These are phyloP conservation scores for Bombus affinis DNA, from an alignment of 1,140 invertebrate species.

Conservation along the genomic window DNA sequence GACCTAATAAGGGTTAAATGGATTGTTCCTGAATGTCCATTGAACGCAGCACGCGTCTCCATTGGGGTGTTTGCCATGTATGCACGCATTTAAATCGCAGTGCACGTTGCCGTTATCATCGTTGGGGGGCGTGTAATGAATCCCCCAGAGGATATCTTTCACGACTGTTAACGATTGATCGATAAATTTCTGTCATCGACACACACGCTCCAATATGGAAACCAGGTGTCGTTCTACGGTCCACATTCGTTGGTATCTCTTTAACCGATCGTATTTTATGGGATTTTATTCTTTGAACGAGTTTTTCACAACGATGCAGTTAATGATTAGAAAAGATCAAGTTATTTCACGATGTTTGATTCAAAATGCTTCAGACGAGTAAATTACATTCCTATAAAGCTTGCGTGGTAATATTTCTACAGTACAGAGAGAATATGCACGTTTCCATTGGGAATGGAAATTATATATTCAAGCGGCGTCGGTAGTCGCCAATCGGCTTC, in stretches of 20 bases:
- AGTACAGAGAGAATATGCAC: not conserved
- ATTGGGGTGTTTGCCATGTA: slow-evolving; percentile 48
- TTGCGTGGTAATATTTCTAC: not conserved
- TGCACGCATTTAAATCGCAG: slow-evolving; percentile 53
- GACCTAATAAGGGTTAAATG: slow-evolving; percentile 67
- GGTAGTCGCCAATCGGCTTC: slow-evolving; percentile 13
- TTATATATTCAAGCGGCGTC: slow-evolving; percentile 27
- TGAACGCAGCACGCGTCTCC: slow-evolving; percentile 50
- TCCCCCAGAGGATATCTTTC: not conserved
- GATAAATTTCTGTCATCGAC: slow-evolving; percentile 42
- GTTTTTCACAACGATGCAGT: not conserved
- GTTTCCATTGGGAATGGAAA: not conserved
- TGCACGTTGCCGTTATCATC: slow-evolving; percentile 15
- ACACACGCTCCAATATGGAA: not conserved
- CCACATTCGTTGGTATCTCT: too few relatives aligned
- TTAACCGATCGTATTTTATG: too few relatives aligned
- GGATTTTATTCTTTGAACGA: not conserved
- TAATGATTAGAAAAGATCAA: not conserved
- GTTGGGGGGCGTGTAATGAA: slow-evolving; percentile 41
- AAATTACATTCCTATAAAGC: not conserved
- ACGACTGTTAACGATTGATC: slow-evolving; percentile 44
- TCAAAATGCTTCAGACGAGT: not conserved
- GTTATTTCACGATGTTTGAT: not conserved
- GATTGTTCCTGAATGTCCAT: slow-evolving; percentile 53
- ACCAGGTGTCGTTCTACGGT: not conserved